Conservation (phyloP, 2,797 vertebrate species). For the Glyptemys insculpta region DNA sequence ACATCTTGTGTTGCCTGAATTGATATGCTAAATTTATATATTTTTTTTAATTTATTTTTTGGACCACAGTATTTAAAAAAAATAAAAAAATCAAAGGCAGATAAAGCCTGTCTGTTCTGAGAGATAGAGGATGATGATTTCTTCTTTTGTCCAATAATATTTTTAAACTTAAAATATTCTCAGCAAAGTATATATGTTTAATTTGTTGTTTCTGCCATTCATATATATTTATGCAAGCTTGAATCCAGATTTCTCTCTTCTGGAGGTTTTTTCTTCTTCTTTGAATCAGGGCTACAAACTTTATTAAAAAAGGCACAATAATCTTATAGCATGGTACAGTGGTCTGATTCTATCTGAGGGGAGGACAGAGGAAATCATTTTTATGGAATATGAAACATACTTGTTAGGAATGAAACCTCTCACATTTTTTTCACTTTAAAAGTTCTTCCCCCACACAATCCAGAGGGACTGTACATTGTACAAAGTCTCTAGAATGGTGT, state of each 20-base stretch:
- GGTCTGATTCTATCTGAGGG: constrained; percentile 69
- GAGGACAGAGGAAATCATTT: constrained; percentile 71
- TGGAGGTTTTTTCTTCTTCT: neutral
- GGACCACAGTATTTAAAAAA: constrained; percentile 76
- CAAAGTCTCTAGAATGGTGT: constrained; percentile 60
- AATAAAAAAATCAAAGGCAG: constrained; percentile 55
- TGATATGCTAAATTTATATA: constrained; percentile 79
- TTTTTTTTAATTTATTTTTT: constrained; percentile 80
- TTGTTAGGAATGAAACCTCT: constrained; percentile 59
- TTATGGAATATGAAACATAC: constrained; percentile 58
- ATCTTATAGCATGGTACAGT: constrained; percentile 71
- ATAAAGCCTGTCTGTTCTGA: constrained; percentile 70
- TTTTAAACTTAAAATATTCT: constrained; percentile 62
- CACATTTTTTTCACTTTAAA: constrained; percentile 72
- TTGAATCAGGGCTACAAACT: constrained; percentile 73
- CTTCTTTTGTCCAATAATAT: constrained; percentile 71
- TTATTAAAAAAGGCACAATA: constrained; percentile 78
- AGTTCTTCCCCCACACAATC: constrained; percentile 52
- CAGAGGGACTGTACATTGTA: constrained; percentile 40
- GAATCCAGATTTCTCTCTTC: constrained; percentile 50
- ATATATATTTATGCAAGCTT: constrained; percentile 65
- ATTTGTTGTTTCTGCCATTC: constrained; percentile 65
- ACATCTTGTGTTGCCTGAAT: constrained; percentile 79
- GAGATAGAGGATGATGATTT: constrained; percentile 52
- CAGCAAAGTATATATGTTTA: constrained; percentile 64